Base-by-base conservation (phyloP, 1,140 invertebrate species). In the Phymorhynchus buccinoides region DNA sequence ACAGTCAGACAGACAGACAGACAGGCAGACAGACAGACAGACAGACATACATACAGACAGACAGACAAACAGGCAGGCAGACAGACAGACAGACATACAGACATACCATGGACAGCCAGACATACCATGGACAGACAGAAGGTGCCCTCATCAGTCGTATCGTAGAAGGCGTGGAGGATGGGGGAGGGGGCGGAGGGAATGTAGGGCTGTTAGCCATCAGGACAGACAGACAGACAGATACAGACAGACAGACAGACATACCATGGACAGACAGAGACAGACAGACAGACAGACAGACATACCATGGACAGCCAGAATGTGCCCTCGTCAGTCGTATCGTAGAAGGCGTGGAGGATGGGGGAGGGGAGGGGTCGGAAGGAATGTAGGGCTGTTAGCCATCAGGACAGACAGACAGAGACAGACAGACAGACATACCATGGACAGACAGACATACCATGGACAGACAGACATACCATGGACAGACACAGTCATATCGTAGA, bases 251-350 rank as follows among this genome's bases (percentile, higher is more conserved):
- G 62, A 66, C 6, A 30, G 22, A n/a, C 18, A 22, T 7, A 22
- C 6, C 6, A 66, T 7, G n/a, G 62, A 66, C 14, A 66, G n/a
- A 66, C 14, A 4, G 22, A 66, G 18, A 66, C 14, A 66, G 22
- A 6, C 14, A 66, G 22, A 66, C 14, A n/a, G 62, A 66, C 14
- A 66, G n/a, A 66, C 27, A 2, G 35, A 35, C 37, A 3, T 41
- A 93, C 92, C 93, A 93, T 92, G 6, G 93, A 93, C n/a, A 94
- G 88, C 93, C 93, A 93, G 86, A 93, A 93, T 44, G 88, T 88
- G 14, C 90, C 91, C 44, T 89, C 87, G 27, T 90, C 88, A 9
- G 35, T 83, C 22, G 88, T 86, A 7, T 89, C 89, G 80, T 93
- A 93, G 41, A 90, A 90, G 27, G 91, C 92, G 73, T 89, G 89